Conservation (phyloP, 2,888 invertebrate species). For the Amaurobius ferox region DNA sequence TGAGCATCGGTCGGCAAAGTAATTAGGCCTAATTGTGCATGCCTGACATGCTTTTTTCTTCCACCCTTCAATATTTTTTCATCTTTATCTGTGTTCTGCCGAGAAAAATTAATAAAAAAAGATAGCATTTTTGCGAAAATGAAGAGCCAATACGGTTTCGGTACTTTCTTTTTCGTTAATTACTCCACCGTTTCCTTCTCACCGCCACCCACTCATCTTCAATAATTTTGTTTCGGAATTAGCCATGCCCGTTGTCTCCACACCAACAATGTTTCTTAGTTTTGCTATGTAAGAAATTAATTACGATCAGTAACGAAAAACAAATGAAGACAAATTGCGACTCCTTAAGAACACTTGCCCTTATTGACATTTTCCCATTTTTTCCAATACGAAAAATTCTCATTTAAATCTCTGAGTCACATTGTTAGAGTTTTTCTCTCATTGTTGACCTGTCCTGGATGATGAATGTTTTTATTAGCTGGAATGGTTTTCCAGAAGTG, state of each 20-base stretch:
- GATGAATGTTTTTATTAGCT: neutral
- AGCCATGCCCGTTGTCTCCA: neutral
- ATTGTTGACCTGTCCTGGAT: neutral
- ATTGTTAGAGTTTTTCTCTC: neutral
- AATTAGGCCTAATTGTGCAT: constrained; percentile 72
- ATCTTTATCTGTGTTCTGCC: neutral
- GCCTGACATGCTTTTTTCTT: constrained; percentile 63
- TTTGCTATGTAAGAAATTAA: constrained; percentile 38
- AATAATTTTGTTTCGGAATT: constrained; percentile 46
- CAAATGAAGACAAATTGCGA: constrained; percentile 51
- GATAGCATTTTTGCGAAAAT: constrained; percentile 54
- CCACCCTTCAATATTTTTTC: neutral
- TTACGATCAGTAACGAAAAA: constrained; percentile 38
- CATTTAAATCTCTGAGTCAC: neutral
- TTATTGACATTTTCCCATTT: constrained; percentile 33
- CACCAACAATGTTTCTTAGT: constrained; percentile 37
- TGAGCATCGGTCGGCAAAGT: constrained; percentile 66
- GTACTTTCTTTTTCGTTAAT: constrained; percentile 24
- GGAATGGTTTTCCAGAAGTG: neutral
- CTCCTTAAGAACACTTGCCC: constrained; percentile 26
- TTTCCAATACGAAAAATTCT: neutral
- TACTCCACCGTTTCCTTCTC: constrained; percentile 24
- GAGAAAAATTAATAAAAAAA: constrained; percentile 25
- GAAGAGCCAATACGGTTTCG: constrained; percentile 59
- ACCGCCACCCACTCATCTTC: constrained; percentile 9